Conservation (phyloP, 2,888 invertebrate genomes). For the Aphidoletes aphidimyza region DNA sequence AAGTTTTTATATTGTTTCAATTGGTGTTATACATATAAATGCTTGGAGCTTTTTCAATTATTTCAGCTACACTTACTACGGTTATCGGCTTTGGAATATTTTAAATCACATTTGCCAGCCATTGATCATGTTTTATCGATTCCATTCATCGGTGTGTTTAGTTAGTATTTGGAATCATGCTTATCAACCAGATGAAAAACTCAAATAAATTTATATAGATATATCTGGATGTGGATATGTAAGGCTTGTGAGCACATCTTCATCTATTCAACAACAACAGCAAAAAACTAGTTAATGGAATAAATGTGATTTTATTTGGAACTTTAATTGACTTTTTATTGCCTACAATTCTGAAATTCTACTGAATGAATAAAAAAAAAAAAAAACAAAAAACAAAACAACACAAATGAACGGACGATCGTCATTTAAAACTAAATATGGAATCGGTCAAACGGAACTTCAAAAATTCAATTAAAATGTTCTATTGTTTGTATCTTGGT, state of each 20-base stretch:
- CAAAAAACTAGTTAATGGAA: neutral
- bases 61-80: constrained; percentile 74
- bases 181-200: constrained; percentile 69
- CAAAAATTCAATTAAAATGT: constrained; percentile 39
- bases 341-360: too few relatives aligned
- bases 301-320: constrained; percentile 11
- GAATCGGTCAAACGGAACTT: too few relatives aligned
- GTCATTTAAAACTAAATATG: neutral
- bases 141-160: constrained; percentile 82
- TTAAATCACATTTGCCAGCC: constrained; percentile 79
- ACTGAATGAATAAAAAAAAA: neutral
- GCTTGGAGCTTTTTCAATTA: too few relatives aligned
- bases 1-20: too few relatives aligned
- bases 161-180: constrained; percentile 83
- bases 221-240: too few relatives aligned
- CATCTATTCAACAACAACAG: neutral
- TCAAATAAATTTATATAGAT: neutral
- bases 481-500: constrained; percentile 16
- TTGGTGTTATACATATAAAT: too few relatives aligned
- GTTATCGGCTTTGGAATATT: constrained; percentile 75
- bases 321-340: constrained; percentile 3
- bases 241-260: too few relatives aligned
- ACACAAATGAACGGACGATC: neutral
- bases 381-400: neutral
- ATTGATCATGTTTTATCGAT: constrained; percentile 80